These are phyloP conservation scores for Falco cherrug DNA, from an alignment of 2,797 vertebrate species.

Conservation along the genomic window DNA sequence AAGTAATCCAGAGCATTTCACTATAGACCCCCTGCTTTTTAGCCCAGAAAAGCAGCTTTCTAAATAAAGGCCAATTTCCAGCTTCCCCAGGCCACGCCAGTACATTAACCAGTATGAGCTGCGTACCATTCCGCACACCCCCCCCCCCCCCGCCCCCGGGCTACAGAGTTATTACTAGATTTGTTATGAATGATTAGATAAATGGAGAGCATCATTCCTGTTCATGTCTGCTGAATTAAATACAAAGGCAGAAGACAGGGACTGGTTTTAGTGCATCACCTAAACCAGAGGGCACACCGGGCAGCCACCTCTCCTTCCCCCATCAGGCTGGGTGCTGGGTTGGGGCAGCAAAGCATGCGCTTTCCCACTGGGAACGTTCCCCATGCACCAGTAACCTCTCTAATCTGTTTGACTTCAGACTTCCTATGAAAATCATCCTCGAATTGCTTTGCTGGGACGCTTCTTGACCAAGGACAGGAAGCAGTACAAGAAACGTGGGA, in stretches of 20 bases:
- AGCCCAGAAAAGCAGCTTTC: neutral
- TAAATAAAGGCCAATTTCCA: neutral
- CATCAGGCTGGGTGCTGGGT: neutral
- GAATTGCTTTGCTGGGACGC: slow-evolving; percentile 51
- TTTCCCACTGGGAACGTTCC: neutral
- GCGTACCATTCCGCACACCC: neutral
- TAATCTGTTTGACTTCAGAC: slow-evolving; percentile 28
- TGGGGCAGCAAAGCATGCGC: neutral
- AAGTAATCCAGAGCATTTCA: neutral
- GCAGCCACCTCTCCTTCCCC: neutral
- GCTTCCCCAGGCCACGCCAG: neutral
- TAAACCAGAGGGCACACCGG: neutral
- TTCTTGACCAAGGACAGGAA: slow-evolving; percentile 68
- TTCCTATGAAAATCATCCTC: slow-evolving; percentile 45
- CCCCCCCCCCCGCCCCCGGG: neutral
- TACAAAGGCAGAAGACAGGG: neutral
- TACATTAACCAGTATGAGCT: neutral
- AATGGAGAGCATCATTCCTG: neutral
- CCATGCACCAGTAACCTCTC: neutral
- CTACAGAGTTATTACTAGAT: neutral
- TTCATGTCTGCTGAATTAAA: neutral
- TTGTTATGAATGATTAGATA: neutral
- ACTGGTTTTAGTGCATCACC: neutral
- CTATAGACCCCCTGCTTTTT: accelerated
- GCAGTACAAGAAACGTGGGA: slow-evolving; percentile 70